Evolutionary conservation across 2,888 invertebrate species (phyloP).

Genomic region (Plebejus melissa): DNA sequence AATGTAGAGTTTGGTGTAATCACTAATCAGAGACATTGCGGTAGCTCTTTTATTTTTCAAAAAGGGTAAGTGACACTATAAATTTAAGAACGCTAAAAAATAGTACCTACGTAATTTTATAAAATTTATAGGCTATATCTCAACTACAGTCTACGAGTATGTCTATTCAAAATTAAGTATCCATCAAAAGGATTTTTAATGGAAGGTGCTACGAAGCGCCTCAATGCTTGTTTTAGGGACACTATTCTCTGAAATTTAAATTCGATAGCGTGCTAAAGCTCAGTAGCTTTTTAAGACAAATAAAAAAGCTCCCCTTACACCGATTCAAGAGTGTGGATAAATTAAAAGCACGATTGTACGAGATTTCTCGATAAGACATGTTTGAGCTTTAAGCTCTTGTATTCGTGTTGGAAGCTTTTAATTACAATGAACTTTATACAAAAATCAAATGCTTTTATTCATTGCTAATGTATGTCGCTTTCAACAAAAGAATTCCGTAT

Average conservation of each 20-base stretch:
- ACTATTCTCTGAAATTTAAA: conserved; percentile 23
- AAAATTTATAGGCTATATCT: too few species aligned
- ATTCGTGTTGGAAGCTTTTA: conserved; percentile 54
- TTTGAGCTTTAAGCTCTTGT: conserved; percentile 66
- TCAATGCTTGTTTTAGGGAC: conserved; percentile 15
- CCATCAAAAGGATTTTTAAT: conserved; percentile 2
- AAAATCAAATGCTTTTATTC: conserved; percentile 24
- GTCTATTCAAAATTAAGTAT: neutral
- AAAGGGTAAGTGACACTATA: too few species aligned
- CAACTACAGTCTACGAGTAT: too few species aligned
- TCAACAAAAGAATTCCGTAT: conserved; percentile 1
- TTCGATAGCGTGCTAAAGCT: conserved; percentile 57
- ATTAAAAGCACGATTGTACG: conserved; percentile 72
- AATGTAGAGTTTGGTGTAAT: neutral
- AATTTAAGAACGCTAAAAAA: too few species aligned
- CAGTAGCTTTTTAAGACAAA: conserved; percentile 58
- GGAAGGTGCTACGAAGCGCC: conserved; percentile 8
- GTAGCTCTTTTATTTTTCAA: too few species aligned
- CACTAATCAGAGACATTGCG: too few species aligned
- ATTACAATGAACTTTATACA: conserved; percentile 26
- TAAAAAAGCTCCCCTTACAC: conserved; percentile 71
- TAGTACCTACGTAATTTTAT: too few species aligned
- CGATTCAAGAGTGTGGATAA: conserved; percentile 75
- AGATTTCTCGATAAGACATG: conserved; percentile 65
- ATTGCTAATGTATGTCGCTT: neutral